Evolutionary conservation across 2,113 vertebrate genomes (phyloP).

Genomic region (Apus apus): DNA sequence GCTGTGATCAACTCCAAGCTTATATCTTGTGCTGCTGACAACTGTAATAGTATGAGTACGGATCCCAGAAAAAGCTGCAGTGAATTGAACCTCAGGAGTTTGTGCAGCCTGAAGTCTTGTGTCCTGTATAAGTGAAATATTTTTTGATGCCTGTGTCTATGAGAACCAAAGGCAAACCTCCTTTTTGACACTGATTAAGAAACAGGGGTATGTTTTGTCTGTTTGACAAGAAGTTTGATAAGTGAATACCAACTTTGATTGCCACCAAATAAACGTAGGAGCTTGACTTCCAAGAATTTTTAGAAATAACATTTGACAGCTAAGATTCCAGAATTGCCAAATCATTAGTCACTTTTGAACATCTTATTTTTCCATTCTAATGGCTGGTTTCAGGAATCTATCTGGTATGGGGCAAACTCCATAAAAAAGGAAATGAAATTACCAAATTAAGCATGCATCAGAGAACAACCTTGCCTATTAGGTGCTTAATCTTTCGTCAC

Average conservation of each 20-base stretch:
- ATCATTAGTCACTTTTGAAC: not conserved
- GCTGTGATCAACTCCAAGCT: not conserved
- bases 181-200: not conserved
- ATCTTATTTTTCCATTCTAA: not conserved
- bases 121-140: not conserved
- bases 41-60: not conserved
- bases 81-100: not conserved
- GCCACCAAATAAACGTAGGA: not conserved
- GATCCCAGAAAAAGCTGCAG: not conserved
- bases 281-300: not conserved
- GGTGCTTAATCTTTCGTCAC: not conserved
- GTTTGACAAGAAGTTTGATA: not conserved
- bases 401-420: not conserved
- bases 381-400: not conserved
- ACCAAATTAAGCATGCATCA: not conserved
- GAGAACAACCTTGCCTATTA: not conserved
- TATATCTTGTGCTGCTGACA: not conserved
- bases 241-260: not conserved
- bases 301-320: not conserved
- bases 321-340: not conserved
- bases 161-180: not conserved
- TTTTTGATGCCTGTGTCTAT: not conserved
- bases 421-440: not conserved
- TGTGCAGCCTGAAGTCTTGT: not conserved
- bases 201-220: not conserved